Conservation (phyloP, 2,113 vertebrate genomes). For the Speoplatyrhinus poulsoni region DNA sequence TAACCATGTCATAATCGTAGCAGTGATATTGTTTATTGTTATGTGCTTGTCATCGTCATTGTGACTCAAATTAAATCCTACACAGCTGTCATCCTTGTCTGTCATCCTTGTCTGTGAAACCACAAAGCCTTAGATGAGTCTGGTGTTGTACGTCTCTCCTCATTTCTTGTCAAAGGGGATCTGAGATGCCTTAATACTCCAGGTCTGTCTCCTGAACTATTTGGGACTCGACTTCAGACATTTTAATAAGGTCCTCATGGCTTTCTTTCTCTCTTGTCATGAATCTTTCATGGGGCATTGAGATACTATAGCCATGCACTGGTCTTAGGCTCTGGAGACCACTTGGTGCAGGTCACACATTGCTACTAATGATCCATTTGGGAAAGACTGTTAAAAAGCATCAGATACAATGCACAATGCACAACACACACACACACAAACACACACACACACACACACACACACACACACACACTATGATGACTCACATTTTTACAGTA, state of each 20-base stretch:
- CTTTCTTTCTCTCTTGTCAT: constrained; percentile 35
- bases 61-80: no score
- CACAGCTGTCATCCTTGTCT: no score
- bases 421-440: neutral
- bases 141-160: constrained; percentile 3
- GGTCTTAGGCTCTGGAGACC: constrained; percentile 38
- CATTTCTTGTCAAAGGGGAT: constrained; percentile 4
- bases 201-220: constrained; percentile 33
- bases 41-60: no score
- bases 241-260: constrained; percentile 56
- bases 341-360: constrained; percentile 43
- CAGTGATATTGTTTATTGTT: no score
- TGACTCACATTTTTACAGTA: no score
- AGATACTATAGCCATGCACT: constrained; percentile 25
- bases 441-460: neutral
- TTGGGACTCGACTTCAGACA: constrained; percentile 31
- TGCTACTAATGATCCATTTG: constrained; percentile 60
- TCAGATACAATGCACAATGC: constrained; percentile 17
- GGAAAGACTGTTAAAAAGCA: constrained; percentile 29
- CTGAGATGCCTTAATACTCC: constrained; percentile 29
- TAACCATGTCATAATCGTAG: no score
- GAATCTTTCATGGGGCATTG: constrained; percentile 61
- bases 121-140: neutral
- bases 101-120: no score
- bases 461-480: neutral